Percentiles rank a stretch among this genome's conserved stretches.
phyloP scores from a whole-genome alignment of 2,113 vertebrate species.

The Lophotis ruficrista region DNA sequence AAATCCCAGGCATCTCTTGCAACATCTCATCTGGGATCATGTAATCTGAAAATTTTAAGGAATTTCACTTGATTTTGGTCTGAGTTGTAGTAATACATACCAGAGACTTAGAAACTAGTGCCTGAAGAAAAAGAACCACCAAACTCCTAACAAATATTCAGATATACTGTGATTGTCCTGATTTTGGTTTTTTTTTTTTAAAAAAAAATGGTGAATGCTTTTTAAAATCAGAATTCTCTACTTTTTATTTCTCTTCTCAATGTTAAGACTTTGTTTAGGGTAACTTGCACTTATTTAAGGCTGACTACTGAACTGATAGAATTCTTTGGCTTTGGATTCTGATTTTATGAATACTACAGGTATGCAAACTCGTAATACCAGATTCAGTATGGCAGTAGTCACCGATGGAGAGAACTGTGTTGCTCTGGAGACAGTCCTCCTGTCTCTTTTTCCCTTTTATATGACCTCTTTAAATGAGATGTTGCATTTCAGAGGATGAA shows the following conservation, averaged over 20 bases:
- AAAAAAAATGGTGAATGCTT: not conserved
- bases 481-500: slow-evolving; percentile 3
- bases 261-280: not conserved
- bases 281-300: not conserved
- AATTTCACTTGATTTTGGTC: not conserved
- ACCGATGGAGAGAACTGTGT: not conserved
- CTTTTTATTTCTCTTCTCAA: not conserved
- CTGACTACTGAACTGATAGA: not conserved
- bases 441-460: not conserved
- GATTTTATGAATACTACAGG: not conserved
- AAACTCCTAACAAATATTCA: not conserved
- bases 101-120: not conserved
- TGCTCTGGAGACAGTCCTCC: not conserved
- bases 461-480: not conserved
- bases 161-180: rapidly evolving
- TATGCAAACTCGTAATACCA: not conserved
- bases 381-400: not conserved
- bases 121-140: not conserved
- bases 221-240: too few species aligned
- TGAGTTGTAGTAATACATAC: not conserved
- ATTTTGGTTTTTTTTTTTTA: not conserved
- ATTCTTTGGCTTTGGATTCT: not conserved
- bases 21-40: not conserved
- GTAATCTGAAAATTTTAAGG: not conserved
- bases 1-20: not conserved